Evolutionary conservation across 1,140 invertebrate species (phyloP).

Genomic region (Nasonia longicornis): DNA sequence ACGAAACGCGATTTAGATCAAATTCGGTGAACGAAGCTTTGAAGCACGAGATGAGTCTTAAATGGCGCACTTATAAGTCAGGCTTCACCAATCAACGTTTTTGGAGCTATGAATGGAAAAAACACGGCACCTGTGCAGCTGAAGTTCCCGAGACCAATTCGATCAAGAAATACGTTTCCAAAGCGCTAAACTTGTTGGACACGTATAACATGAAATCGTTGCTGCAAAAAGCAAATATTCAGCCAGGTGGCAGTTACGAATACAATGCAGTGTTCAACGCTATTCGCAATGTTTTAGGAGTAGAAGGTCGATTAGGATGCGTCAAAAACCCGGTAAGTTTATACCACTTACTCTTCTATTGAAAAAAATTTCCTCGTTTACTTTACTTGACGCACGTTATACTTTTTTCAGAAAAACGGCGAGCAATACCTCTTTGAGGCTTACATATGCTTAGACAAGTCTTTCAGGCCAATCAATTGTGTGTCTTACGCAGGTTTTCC

Average conservation of each 20-base stretch:
- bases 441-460: neutral
- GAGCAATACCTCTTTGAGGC: conserved; percentile 1
- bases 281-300: neutral
- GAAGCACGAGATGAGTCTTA: neutral
- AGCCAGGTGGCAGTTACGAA: neutral
- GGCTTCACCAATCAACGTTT: neutral
- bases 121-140: neutral
- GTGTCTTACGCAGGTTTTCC: neutral
- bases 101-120: conserved; percentile 10
- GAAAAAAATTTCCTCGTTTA: neutral
- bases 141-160: neutral
- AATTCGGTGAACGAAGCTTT: neutral
- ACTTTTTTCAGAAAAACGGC: neutral
- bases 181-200: neutral
- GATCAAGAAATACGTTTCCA: neutral
- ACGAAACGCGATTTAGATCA: neutral
- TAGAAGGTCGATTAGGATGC: neutral
- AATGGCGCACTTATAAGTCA: neutral
- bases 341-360: neutral
- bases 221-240: neutral
- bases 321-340: neutral
- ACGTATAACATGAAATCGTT: neutral
- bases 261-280: neutral
- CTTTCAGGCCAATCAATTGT: neutral
- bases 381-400: too few species aligned